These are phyloP conservation scores for Pammene aurita DNA, from an alignment of 2,888 invertebrate species.

Conservation along the genomic window DNA sequence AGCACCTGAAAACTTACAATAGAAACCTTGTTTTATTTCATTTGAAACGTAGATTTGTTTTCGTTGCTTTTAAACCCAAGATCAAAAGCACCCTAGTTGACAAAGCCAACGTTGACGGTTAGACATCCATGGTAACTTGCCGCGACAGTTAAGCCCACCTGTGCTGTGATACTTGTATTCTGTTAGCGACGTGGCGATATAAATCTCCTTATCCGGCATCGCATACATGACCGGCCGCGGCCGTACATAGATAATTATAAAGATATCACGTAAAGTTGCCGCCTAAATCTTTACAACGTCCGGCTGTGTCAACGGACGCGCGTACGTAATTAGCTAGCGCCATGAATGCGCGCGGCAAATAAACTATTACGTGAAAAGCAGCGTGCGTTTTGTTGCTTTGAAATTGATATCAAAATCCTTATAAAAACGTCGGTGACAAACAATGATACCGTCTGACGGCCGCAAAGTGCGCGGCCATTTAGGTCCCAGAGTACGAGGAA, in stretches of 20 bases:
- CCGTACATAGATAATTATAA: constrained; percentile 29
- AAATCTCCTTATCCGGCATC: constrained; percentile 32
- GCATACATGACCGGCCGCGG: constrained; percentile 13
- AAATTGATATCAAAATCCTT: background rate
- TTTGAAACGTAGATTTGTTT: too few species aligned
- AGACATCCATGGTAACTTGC: background rate
- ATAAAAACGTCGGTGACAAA: too few species aligned
- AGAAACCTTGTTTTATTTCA: too few species aligned
- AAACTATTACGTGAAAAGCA: constrained; percentile 54
- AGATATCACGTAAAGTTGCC: constrained; percentile 51
- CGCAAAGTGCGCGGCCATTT: too few species aligned
- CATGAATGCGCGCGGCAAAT: constrained; percentile 67
- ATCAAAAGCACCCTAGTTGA: too few species aligned
- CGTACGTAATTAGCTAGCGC: constrained; percentile 75
- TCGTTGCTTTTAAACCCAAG: too few species aligned
- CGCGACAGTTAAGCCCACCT: background rate
- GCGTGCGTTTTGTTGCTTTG: background rate
- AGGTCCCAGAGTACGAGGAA: too few species aligned
- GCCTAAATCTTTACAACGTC: constrained; percentile 67
- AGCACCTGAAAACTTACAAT: too few species aligned
- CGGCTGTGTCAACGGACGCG: constrained; percentile 70
- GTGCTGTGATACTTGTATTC: constrained; percentile 25
- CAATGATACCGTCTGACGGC: too few species aligned
- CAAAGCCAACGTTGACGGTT: background rate
- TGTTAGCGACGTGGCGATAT: constrained; percentile 27